Evolutionary conservation across 2,113 vertebrate species (phyloP), one percentile per base, ranked within the genome.

Genomic region (Cephalopterus ornatus): DNA sequence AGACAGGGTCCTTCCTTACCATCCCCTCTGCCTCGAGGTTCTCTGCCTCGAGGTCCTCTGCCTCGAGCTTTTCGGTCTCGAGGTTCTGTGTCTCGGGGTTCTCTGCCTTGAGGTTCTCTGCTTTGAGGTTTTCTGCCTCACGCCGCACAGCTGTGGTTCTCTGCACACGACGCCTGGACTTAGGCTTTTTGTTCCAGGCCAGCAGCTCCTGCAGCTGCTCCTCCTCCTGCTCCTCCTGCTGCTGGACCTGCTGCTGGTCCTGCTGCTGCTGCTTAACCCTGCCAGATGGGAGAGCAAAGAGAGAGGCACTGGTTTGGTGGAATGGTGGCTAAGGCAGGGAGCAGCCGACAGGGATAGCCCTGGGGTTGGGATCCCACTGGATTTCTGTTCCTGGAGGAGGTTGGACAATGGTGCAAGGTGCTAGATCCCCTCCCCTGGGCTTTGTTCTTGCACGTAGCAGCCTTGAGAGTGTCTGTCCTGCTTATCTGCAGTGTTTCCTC

Each of bases 251-350:
- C 37, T 22, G 32, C 65, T 33, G 12, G 8, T 62, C 35, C 59
- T 62, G 24, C 35, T 62, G 98, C 77, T 98, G 98, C 11, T 91
- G 71, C 66, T 93, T 89, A 81, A 98, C 94, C 95, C 98, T 98
- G 91, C 44, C 88, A 24, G 66, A 62, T 66, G 44, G 50, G 63
- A 65, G 70, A 73, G 22, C 24, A 79, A 53, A 74, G 61, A 61
- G 28, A 33, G 21, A 44, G 12, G 23, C 13, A 65, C 26, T 70
- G 62, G 6, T 77, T 78, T 47, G 33, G 67, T 55, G 50, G 70
- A 37, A 82, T 26, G 5, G 12, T 41, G 21, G 18, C 15, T n/a
- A 33, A 76, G 35, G 8, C 6, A 4, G 27, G 37, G 8, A 75
- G 14, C 12, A 87, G 53, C n/a, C 89, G 53, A 39, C 6, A 42